phyloP scores from a whole-genome alignment of 1,140 invertebrate genomes.

The Tetranychus cinnabarinus region DNA sequence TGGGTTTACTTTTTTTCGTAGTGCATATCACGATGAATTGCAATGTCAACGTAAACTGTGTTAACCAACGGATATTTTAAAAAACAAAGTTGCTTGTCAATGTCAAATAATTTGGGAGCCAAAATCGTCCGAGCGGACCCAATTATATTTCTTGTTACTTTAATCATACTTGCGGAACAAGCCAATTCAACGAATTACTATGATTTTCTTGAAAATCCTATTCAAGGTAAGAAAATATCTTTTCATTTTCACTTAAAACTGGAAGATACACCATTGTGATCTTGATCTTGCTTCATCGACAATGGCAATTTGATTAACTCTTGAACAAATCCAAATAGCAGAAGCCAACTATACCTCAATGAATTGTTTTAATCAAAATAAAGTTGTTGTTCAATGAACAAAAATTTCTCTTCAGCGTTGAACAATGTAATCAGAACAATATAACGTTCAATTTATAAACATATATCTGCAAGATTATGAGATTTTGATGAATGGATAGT shows the following conservation, averaged over 20 bases:
- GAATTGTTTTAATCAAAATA: background rate
- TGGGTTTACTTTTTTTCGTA: too few relatives aligned
- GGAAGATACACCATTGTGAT: background rate
- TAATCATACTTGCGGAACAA: background rate
- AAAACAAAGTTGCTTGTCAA: too few relatives aligned
- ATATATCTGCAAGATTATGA: background rate
- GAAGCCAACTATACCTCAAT: background rate
- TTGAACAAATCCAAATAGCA: background rate
- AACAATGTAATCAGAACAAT: too few relatives aligned
- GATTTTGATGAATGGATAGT: background rate
- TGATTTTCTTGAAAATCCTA: background rate
- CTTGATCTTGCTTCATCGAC: background rate
- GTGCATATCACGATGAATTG: too few relatives aligned
- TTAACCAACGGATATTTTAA: too few relatives aligned
- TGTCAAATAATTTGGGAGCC: too few relatives aligned
- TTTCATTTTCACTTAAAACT: background rate
- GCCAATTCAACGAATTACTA: background rate
- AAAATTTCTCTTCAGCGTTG: too few relatives aligned
- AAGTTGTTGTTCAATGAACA: background rate
- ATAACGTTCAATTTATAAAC: too few relatives aligned
- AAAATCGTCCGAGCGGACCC: too few relatives aligned
- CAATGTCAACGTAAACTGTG: too few relatives aligned
- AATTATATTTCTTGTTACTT: background rate
- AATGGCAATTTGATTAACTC: background rate
- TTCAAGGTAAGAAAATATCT: background rate